A percentile compares a stretch with the other conserved stretches of the same genome.
Conservation (phyloP, 2,113 vertebrate genomes). For the Archocentrus centrarchus region DNA sequence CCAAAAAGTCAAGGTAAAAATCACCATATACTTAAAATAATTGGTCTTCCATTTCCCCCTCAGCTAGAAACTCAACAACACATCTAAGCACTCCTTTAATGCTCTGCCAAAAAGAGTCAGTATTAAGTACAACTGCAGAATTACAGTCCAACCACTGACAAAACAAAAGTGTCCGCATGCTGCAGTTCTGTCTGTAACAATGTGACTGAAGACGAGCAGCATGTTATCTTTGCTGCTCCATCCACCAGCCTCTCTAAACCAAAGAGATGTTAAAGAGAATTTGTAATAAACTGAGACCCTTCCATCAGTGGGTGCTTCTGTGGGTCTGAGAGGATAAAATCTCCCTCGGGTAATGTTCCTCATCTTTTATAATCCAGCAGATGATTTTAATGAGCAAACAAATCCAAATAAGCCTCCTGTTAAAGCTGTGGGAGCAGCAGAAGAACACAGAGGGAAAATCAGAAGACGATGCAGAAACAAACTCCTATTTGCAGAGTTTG, state of each 20-base stretch:
- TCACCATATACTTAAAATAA: not conserved
- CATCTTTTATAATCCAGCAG: not conserved
- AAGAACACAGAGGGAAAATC: not conserved
- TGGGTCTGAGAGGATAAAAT: not conserved
- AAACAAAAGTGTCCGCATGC: not conserved
- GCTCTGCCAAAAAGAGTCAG: not conserved
- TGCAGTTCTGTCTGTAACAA: too few relatives aligned
- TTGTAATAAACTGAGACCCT: not conserved
- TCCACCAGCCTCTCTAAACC: not conserved
- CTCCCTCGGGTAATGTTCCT: not conserved
- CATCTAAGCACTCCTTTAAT: not conserved
- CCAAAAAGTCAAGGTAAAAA: not conserved
- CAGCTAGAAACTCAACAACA: not conserved
- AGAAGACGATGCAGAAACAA: not conserved
- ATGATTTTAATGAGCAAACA: slow-evolving; percentile 9
- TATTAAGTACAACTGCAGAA: not conserved
- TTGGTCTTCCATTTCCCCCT: not conserved
- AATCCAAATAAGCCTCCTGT: not conserved
- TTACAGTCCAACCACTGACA: not conserved
- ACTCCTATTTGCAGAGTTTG: not conserved
- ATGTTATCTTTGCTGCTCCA: not conserved
- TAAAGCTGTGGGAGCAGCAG: not conserved
- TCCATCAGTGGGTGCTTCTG: not conserved
- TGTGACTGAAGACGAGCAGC: not conserved
- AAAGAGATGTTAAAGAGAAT: not conserved